Evolutionary conservation across 2,888 invertebrate species (phyloP), one percentile per base, ranked within the genome.

Genomic region (Macrophya annulata): DNA sequence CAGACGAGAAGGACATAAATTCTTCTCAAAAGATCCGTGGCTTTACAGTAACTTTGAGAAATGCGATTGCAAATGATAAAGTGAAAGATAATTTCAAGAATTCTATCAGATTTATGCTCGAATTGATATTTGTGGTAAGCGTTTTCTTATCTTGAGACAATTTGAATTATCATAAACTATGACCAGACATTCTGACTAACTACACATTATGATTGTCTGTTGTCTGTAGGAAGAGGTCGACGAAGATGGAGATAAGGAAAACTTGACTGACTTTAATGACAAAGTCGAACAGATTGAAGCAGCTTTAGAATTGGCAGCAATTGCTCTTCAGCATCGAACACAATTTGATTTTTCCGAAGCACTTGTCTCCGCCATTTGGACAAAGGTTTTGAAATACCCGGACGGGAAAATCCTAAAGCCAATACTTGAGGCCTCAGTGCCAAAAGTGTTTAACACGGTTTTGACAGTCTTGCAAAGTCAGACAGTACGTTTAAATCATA

Each of bases 1-100:
- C 65, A 9, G 65, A 89, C 31, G 76, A 85, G 25, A 84, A 65
- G 62, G 86, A 89, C 40, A 85, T 89, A 12, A 88, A 84, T 4
- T 86, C 87, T 85, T 9, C 87, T n/a, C 76, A 86, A 21, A 89
- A 91, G 76, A 82, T 92, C n/a, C 89, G 88, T 85, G 88, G 87
- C 40, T 87, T 93, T 59, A 89, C 85, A 84, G 68, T 90, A n/a
- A 79, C 90, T 72, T 85, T 93, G 12, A 90, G 89, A 88, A 62
- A 88, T 62, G 85, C 88, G 45, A 85, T 88, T 21, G 84, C 86
- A 10, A 86, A 87, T 43, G 86, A 88, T 45, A 87, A 89, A 31
- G 76, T 91, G 48, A 86, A 89, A 45, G 87, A 88, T 40, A 84
- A 86, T 65, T 85, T 92, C 6, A 88, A 89, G 45, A 51, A 87